Conservation (phyloP, 2,113 vertebrate genomes). For the Sinocyclocheilus anshuiensis region DNA sequence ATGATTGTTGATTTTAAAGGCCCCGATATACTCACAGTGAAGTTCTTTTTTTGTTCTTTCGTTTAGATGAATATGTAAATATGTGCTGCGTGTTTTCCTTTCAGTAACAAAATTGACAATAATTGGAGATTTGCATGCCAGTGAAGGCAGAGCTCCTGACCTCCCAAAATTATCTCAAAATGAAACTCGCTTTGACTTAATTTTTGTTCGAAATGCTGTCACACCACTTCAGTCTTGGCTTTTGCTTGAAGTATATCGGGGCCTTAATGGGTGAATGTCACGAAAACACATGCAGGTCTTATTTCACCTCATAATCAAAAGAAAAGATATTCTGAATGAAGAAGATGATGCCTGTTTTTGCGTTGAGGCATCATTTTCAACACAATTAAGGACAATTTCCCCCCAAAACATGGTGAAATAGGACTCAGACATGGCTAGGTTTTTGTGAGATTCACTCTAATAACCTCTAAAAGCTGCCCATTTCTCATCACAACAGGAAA, state of each 20-base stretch:
- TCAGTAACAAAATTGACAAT: neutral
- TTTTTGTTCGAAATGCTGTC: neutral
- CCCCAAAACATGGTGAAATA: neutral
- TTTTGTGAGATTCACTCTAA: conserved; percentile 1
- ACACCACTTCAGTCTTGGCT: neutral
- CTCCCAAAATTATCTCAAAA: neutral
- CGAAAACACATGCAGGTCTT: neutral
- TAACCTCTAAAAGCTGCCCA: neutral
- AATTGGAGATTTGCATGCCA: neutral
- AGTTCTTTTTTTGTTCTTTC: neutral
- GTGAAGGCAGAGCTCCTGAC: neutral
- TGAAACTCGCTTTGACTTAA: neutral
- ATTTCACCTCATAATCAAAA: neutral
- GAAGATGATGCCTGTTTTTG: neutral
- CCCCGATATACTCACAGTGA: neutral
- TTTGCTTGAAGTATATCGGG: conserved; percentile 11
- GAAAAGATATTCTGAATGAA: neutral
- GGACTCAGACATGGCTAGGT: neutral
- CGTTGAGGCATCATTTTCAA: neutral
- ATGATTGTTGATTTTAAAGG: neutral
- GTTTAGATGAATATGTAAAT: neutral
- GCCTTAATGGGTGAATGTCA: neutral
- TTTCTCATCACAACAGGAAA: conserved; percentile 17
- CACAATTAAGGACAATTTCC: neutral
- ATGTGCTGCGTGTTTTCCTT: neutral